Base-by-base conservation (phyloP, 1,140 invertebrate genomes). In the Parasteatoda tepidariorum region DNA sequence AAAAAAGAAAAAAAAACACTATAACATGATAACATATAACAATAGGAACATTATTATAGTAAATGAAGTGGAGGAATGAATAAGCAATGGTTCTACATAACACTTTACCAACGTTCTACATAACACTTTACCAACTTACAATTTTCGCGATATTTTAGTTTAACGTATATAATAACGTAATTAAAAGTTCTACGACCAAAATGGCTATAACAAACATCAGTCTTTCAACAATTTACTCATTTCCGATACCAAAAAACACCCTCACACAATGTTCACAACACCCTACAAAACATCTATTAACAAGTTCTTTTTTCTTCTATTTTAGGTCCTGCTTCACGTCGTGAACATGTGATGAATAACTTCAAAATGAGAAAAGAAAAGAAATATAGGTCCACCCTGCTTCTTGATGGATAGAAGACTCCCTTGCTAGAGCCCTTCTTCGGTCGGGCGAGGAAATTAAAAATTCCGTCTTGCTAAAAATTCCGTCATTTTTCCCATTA, bases 401-500 rank as follows among this genome's bases (percentile, higher is more conserved):
- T 18, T 48, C 18, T 48, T 9, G 18, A 13, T 48, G 38, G 18
- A 13, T 9, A 18, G 9, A 13, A 18, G 9, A 48, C 38, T 18
- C 38, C 38, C 38, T 18, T 48, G 9, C 9, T 9, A 9, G 38
- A 48, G 38, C 9, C 38, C 38, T 13, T 48, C 18, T 18, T 48
- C 38, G 18, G 18, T n/a, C n/a, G n/a, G 30, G 55, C 22, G 31
- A 48, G 34, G 55, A 75, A 75, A 75, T 61, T 75, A 75, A 75
- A 75, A 61, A 75, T 75, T 75, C 71, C 55, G 31, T n/a, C 66
- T 22, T 71, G 48, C 26, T 18, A 71, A 38, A 67, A 38, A 54
- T 18, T 71, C 15, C n/a, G 28, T 13, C 15, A 26, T n/a, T 18
- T 71, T 71, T 55, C 26, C 48, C 26, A 55, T 71, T 71, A 55